These are phyloP conservation scores for Ailurus styani DNA, from an alignment of 2,113 vertebrate genomes.

Conservation along the genomic window DNA sequence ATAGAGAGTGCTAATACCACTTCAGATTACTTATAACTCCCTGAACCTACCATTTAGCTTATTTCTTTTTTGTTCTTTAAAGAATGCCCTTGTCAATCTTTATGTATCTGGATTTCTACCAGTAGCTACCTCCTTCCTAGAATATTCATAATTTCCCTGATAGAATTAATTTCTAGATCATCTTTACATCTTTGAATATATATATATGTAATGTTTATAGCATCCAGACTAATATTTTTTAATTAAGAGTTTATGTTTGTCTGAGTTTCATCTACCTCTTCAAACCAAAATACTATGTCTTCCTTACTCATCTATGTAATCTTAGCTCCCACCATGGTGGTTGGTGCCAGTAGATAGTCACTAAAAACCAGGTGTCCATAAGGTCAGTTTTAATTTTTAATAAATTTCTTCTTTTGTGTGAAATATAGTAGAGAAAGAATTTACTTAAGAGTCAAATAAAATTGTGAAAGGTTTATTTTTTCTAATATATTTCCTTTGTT, in stretches of 20 bases:
- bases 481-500: slow-evolving; percentile 1
- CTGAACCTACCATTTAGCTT: background rate
- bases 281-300: background rate
- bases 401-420: background rate
- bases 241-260: background rate
- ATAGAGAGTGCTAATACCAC: background rate
- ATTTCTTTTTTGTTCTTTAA: background rate
- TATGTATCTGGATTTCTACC: background rate
- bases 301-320: background rate
- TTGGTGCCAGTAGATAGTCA: background rate
- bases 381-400: slow-evolving; percentile 2
- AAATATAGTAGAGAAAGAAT: background rate
- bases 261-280: background rate
- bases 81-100: background rate
- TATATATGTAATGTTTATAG: background rate
- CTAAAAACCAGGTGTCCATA: background rate
- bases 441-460: slow-evolving; percentile 26
- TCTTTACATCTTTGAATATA: background rate
- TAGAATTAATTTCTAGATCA: background rate
- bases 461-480: background rate
- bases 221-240: background rate
- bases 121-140: background rate
- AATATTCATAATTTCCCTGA: background rate
- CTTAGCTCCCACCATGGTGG: background rate
- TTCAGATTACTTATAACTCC: background rate